Evolutionary conservation across 2,113 vertebrate genomes (phyloP), one percentile per base, ranked within the genome.

Genomic region (Triplophysa tibetana): DNA sequence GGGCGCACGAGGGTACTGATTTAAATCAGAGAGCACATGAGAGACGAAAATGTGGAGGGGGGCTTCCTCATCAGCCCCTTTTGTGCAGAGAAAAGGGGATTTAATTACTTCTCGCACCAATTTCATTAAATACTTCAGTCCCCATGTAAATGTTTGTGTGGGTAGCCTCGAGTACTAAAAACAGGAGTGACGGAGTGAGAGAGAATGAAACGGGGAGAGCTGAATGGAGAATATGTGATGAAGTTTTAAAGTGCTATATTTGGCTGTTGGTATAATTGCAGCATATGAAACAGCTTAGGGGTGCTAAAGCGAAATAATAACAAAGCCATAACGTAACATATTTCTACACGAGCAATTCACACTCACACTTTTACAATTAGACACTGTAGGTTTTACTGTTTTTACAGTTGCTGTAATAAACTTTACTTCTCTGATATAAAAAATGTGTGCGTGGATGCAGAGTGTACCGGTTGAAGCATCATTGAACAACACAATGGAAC

Each of bases 21-120:
- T 70, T 26, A 77, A 66, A 76, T 81, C 75, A 75, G 45, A 76
- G 74, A 65, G 58, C 56, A 69, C 41, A 70, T 17, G 61, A 50
- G 62, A 7, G 50, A 45, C 11, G 1, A 72, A 58, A 60, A 43
- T 24, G n/a, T 33, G 38, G 19, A 33, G 54, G 23, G 60, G 23
- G 50, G 26, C 29, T 8, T 43, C 16, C 45, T 69, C 66, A 77
- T 81, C 80, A 77, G 56, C 21, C 70, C 65, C 76, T 38, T 75
- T 83, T 81, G 45, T 81, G 73, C 66, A 58, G 63, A 58, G 33
- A 70, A 76, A 63, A 83, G 58, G 43, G 62, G 43, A 52, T 84
- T 80, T 77, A 84, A 84, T 80, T 81, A 80, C 73, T 77, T 61
- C 54, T 54, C 80, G 78, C 78, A 65, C 79, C 58, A 79, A 67